Conservation (phyloP, 2,888 invertebrate species). For the Mayetiola destructor region DNA sequence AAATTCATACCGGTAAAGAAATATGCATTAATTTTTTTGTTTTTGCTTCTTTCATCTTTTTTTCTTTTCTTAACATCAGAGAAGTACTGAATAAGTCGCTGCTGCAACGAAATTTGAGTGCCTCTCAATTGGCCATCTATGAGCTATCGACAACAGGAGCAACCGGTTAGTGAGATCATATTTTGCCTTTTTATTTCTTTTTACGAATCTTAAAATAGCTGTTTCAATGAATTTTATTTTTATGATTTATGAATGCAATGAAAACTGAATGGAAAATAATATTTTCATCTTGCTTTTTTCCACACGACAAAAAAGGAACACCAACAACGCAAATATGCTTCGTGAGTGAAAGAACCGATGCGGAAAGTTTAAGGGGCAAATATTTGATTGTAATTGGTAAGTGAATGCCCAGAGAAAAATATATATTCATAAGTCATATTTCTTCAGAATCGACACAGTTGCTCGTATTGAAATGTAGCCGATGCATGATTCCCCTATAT, state of each 20-base stretch:
- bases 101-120: constrained; percentile 44
- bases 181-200: too few species aligned
- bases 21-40: background rate
- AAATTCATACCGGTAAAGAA: background rate
- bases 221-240: too few species aligned
- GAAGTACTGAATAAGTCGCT: constrained; percentile 49
- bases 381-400: constrained; percentile 31
- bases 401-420: too few species aligned
- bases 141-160: background rate
- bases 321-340: constrained; percentile 26
- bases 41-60: constrained; percentile 13
- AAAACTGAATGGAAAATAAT: too few species aligned
- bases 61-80: constrained; percentile 37
- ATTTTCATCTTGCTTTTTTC: too few species aligned
- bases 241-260: too few species aligned
- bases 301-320: constrained; percentile 23
- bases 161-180: too few species aligned
- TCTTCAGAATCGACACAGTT: too few species aligned
- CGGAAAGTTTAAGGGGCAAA: constrained; percentile 32
- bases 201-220: too few species aligned
- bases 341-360: constrained; percentile 33
- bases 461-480: too few species aligned
- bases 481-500: too few species aligned
- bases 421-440: too few species aligned
- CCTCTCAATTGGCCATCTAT: constrained; percentile 30